phyloP scores from a whole-genome alignment of 2,113 vertebrate species.

The Tragelaphus scriptus region DNA sequence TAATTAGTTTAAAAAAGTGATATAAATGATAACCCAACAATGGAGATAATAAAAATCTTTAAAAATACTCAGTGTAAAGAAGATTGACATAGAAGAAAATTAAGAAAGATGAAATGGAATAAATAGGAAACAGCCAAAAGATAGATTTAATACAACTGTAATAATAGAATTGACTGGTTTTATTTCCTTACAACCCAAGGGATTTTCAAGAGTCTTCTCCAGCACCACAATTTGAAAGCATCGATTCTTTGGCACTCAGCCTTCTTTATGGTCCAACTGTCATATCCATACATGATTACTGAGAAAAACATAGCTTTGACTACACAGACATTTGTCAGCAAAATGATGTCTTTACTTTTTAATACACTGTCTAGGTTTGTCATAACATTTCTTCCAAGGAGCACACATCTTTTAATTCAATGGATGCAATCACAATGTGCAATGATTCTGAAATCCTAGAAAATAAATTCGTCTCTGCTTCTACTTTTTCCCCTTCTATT shows the following conservation, averaged over 20 bases:
- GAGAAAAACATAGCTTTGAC: background rate
- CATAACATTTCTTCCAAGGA: background rate
- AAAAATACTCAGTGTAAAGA: background rate
- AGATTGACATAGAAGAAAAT: background rate
- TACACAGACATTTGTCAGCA: background rate
- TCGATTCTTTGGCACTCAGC: background rate
- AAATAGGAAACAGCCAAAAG: background rate
- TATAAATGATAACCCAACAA: background rate
- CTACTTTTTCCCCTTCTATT: background rate
- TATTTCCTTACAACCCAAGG: background rate
- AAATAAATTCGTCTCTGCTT: background rate
- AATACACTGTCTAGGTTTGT: background rate
- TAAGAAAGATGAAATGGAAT: background rate
- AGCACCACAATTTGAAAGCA: background rate
- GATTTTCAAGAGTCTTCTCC: background rate
- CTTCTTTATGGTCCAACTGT: background rate
- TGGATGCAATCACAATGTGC: background rate
- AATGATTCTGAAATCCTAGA: background rate
- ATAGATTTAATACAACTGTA: background rate
- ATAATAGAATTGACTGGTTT: background rate
- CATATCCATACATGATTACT: background rate
- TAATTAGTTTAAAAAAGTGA: background rate
- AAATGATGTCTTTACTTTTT: background rate
- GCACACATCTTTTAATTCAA: background rate
- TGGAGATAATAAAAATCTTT: background rate